These are phyloP conservation scores for Elysia crispata DNA, from an alignment of 2,888 invertebrate genomes.

Conservation along the genomic window DNA sequence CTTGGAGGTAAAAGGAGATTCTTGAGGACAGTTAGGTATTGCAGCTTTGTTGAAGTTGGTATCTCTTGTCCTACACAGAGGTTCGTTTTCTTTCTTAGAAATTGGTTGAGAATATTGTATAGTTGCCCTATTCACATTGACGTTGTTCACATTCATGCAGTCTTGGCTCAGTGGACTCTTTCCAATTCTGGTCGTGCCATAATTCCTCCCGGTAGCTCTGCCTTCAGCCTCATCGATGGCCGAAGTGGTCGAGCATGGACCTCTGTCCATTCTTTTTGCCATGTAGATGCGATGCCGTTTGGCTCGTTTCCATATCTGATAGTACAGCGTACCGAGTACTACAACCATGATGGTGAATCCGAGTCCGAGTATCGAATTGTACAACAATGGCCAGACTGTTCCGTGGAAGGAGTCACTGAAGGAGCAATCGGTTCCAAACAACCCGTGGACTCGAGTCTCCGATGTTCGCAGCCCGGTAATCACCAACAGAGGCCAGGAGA, in stretches of 20 bases:
- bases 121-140: no score
- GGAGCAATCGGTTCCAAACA: constrained; percentile 46
- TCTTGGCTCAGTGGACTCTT: no score
- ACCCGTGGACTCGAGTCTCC: constrained; percentile 24
- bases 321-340: constrained; percentile 36
- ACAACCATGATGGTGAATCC: constrained; percentile 35
- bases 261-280: neutral
- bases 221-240: neutral
- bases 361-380: constrained; percentile 30
- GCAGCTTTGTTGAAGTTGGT: no score
- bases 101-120: no score
- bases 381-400: constrained; percentile 33
- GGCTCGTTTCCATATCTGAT: constrained; percentile 43
- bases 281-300: constrained; percentile 19
- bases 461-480: constrained; percentile 39
- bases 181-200: no score
- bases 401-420: constrained; percentile 39
- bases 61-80: no score
- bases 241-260: neutral
- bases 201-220: no score
- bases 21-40: no score
- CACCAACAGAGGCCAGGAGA: constrained; percentile 46
- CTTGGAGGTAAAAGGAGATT: no score
- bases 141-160: no score
- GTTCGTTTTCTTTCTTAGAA: no score